phyloP scores from a whole-genome alignment of 1,140 invertebrate genomes.

The Calycopis cecrops region DNA sequence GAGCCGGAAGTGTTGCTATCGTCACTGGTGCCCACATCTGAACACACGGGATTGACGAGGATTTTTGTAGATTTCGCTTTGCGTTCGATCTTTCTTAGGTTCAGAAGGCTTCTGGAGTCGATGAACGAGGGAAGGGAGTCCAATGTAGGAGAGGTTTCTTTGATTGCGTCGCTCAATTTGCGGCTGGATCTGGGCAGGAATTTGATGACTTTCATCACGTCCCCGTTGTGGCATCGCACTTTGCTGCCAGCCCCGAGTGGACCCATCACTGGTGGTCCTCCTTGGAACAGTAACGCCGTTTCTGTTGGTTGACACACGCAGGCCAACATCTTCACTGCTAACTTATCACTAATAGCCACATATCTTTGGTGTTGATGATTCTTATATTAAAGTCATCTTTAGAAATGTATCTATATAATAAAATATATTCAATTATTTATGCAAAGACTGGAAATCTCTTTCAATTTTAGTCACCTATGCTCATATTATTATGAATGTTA shows the following conservation, averaged over 20 bases:
- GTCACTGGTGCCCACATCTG: slow-evolving; percentile 55
- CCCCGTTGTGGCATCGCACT: slow-evolving; percentile 39
- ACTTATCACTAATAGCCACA: slow-evolving; percentile 50
- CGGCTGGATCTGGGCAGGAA: slow-evolving; percentile 45
- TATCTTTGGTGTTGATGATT: slow-evolving; percentile 39
- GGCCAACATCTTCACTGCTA: slow-evolving; percentile 74
- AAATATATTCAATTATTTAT: not conserved
- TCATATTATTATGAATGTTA: not conserved
- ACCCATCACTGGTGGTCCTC: slow-evolving; percentile 67
- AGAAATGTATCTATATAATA: slow-evolving; percentile 1
- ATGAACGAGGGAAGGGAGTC: slow-evolving; percentile 51
- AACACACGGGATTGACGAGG: slow-evolving; percentile 62
- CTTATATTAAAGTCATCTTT: too few relatives aligned
- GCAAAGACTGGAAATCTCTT: slow-evolving; percentile 7
- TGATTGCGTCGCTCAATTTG: slow-evolving; percentile 40
- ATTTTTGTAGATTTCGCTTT: slow-evolving; percentile 70
- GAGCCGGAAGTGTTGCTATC: slow-evolving; percentile 48
- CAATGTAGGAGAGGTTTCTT: slow-evolving; percentile 47
- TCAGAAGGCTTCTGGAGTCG: slow-evolving; percentile 54
- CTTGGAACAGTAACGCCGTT: slow-evolving; percentile 69
- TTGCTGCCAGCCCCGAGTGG: slow-evolving; percentile 56
- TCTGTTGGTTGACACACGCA: slow-evolving; percentile 78
- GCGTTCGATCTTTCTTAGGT: slow-evolving; percentile 65
- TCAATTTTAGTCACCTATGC: not conserved
- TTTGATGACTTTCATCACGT: slow-evolving; percentile 53